A percentile compares a stretch with the other conserved stretches of the same genome.
Evolutionary conservation across 1,140 invertebrate genomes (phyloP).

Genomic region (Pteromalus puparum): DNA sequence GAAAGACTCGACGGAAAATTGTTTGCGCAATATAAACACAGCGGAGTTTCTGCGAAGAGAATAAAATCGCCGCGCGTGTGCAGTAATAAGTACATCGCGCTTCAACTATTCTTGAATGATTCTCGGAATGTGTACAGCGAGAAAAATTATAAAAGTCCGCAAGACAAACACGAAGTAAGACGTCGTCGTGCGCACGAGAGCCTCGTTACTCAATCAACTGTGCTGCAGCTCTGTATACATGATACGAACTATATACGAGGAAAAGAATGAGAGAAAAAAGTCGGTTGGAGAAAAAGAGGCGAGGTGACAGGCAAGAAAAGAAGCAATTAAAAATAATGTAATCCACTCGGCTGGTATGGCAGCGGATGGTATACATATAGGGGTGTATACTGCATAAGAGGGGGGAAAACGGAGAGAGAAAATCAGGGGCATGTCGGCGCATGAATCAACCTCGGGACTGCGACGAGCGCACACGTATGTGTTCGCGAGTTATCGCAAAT

Average conservation of each 20-base stretch:
- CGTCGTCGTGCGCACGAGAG: constrained; percentile 8
- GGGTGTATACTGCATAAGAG: not conserved
- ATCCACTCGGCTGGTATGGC: constrained; percentile 2
- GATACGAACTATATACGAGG: not conserved
- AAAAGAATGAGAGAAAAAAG: not conserved
- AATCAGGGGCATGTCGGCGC: constrained; percentile 45
- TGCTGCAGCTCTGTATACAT: too few relatives aligned
- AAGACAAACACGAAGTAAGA: not conserved
- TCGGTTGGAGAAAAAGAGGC: not conserved
- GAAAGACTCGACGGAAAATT: too few relatives aligned
- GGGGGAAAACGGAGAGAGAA: constrained; percentile 8
- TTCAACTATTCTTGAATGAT: too few relatives aligned
- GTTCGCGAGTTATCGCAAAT: constrained; percentile 51
- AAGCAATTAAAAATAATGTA: constrained; percentile 51
- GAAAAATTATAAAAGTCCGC: not conserved
- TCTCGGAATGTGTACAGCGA: too few relatives aligned
- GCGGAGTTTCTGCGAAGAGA: too few relatives aligned
- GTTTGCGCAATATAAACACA: too few relatives aligned
- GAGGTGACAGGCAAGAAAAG: constrained; percentile 45
- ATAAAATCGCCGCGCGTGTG: too few relatives aligned
- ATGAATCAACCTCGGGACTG: constrained; percentile 30
- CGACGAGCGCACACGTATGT: constrained; percentile 28
- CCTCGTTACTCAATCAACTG: constrained; percentile 32
- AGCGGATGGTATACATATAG: not conserved
- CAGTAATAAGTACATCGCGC: too few relatives aligned